Conservation (phyloP, 2,113 vertebrate genomes). For the Pluvialis apricaria region DNA sequence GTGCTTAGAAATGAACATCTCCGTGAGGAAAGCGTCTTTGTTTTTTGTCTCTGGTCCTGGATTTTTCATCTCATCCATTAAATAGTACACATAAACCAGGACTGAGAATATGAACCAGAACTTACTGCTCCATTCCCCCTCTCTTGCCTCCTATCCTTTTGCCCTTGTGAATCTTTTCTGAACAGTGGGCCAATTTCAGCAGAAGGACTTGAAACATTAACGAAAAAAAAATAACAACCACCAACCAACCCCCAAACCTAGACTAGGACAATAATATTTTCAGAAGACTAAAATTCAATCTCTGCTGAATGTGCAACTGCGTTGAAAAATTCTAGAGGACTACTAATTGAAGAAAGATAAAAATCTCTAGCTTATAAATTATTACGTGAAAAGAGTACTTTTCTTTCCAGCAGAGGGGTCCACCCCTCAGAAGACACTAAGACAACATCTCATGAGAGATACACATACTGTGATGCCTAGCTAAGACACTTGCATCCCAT, state of each 20-base stretch:
- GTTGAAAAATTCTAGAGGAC: neutral
- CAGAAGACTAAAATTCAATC: neutral
- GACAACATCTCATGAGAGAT: neutral
- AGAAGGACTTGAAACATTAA: neutral
- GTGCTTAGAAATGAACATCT: neutral
- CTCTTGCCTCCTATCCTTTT: neutral
- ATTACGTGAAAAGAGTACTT: neutral
- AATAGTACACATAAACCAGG: neutral
- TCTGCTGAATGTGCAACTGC: neutral
- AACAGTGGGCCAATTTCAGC: neutral
- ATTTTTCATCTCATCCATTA: neutral
- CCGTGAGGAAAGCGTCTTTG: neutral
- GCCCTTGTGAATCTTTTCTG: neutral
- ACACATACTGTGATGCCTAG: neutral
- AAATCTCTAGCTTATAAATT: neutral
- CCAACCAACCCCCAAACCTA: neutral
- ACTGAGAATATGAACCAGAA: neutral
- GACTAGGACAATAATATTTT: neutral
- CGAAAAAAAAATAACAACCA: neutral
- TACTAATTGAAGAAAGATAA: neutral
- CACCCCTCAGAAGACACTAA: neutral
- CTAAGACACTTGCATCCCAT: neutral
- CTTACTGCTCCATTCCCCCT: neutral
- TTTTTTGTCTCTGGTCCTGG: neutral
- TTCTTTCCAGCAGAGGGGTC: neutral